phyloP scores from a whole-genome alignment of 2,113 vertebrate genomes.

The Sterna hirundo region DNA sequence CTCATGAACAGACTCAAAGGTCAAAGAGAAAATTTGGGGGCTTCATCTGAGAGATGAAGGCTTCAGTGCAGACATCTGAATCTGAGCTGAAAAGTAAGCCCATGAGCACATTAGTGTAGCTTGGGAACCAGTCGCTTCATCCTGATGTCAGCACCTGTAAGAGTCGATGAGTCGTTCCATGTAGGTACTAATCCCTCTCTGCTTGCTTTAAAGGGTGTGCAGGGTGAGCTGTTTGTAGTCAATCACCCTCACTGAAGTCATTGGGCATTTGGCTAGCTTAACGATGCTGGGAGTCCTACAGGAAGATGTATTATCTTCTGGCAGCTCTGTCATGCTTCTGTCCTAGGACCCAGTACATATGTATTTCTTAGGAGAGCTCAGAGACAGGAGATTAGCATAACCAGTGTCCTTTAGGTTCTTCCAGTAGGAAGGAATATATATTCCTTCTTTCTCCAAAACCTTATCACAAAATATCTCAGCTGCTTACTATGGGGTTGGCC shows the following conservation, averaged over 20 bases:
- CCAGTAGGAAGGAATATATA: not conserved
- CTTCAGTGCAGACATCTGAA: not conserved
- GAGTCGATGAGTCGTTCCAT: not conserved
- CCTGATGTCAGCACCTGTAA: not conserved
- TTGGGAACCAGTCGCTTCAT: not conserved
- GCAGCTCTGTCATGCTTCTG: not conserved
- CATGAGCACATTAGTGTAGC: not conserved
- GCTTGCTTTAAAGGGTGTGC: not conserved
- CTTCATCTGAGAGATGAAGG: not conserved
- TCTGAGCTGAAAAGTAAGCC: not conserved
- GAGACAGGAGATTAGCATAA: not conserved
- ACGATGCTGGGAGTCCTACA: not conserved
- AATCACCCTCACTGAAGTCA: not conserved
- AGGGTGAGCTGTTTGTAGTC: not conserved
- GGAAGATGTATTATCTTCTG: not conserved
- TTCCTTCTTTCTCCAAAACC: not conserved
- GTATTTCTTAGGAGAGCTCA: not conserved
- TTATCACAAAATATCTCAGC: not conserved
- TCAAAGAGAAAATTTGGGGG: not conserved
- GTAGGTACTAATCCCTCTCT: not conserved
- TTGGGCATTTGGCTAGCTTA: not conserved
- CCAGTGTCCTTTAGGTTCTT: not conserved
- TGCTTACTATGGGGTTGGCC: not conserved
- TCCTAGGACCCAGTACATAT: not conserved
- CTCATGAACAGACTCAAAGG: not conserved